Evolutionary conservation across 2,888 invertebrate genomes (phyloP).

Genomic region (Sarcophaga subvicina): DNA sequence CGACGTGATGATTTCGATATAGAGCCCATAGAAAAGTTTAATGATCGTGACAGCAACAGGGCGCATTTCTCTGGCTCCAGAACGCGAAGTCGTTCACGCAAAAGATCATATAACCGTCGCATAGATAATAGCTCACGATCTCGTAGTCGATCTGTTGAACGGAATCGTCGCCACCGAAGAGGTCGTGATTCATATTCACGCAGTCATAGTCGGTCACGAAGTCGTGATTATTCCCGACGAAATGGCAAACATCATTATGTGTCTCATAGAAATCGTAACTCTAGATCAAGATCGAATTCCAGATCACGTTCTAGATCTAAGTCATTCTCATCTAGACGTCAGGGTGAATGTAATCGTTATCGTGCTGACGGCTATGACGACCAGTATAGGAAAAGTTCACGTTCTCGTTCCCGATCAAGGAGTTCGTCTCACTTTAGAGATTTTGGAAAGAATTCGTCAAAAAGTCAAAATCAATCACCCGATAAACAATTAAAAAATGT

Average conservation of each 20-base stretch:
- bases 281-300: slow-evolving; percentile 67
- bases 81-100: slow-evolving; percentile 72
- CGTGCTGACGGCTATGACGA: slow-evolving; percentile 26
- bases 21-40: slow-evolving; percentile 68
- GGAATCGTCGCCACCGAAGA: slow-evolving; percentile 49
- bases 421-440: slow-evolving; percentile 65
- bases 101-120: slow-evolving; percentile 69
- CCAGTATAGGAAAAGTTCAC: slow-evolving; percentile 34
- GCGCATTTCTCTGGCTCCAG: slow-evolving; percentile 40
- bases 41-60: slow-evolving; percentile 69
- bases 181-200: slow-evolving; percentile 57
- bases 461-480: slow-evolving; percentile 30
- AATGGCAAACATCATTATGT: slow-evolving; percentile 51
- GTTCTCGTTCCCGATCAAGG: slow-evolving; percentile 64
- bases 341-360: slow-evolving; percentile 54
- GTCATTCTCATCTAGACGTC: slow-evolving; percentile 33
- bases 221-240: slow-evolving; percentile 60
- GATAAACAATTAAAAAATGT: slow-evolving; percentile 58
- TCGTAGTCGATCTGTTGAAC: slow-evolving; percentile 66
- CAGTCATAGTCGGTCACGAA: slow-evolving; percentile 63
- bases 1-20: slow-evolving; percentile 71
- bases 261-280: slow-evolving; percentile 59
- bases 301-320: slow-evolving; percentile 57
- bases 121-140: slow-evolving; percentile 59
- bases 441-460: slow-evolving; percentile 9